Conservation (phyloP, 92 coral and sea anemone genomes). For the Bergia puertoricense region DNA sequence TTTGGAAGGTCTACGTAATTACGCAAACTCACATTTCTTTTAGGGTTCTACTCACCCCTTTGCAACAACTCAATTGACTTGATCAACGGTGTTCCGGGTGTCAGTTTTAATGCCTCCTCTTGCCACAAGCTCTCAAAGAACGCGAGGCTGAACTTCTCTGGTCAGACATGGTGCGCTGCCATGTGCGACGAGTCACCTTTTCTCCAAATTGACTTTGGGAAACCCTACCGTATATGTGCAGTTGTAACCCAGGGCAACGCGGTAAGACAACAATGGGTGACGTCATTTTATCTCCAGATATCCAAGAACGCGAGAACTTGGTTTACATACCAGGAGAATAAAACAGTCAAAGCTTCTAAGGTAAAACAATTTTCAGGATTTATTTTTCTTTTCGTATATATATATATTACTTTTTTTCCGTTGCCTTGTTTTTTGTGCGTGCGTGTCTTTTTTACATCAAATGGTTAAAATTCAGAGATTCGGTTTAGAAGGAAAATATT, state of each 20-base stretch:
- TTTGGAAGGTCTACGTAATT: too few species aligned
- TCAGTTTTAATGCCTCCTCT: not conserved
- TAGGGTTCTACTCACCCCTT: not conserved
- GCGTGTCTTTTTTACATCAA: too few species aligned
- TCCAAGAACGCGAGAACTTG: conserved; percentile 8
- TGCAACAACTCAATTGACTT: not conserved
- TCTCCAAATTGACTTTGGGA: not conserved
- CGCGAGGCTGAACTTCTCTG: not conserved
- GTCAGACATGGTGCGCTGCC: not conserved
- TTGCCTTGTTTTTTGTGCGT: too few species aligned
- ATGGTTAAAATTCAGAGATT: not conserved
- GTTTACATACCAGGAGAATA: not conserved
- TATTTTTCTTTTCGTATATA: too few species aligned
- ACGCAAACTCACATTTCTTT: not conserved
- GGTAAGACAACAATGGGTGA: conserved; percentile 11
- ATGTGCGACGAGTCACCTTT: not conserved
- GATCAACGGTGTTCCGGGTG: not conserved
- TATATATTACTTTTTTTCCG: too few species aligned
- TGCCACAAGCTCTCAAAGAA: not conserved
- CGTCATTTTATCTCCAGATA: not conserved
- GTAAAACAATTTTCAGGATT: too few species aligned
- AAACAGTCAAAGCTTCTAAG: not conserved
- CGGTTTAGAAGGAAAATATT: too few species aligned
- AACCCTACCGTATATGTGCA: not conserved
- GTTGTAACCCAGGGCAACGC: conserved; percentile 9